Evolutionary conservation across 2,797 vertebrate species (phyloP), one percentile per base, ranked within the genome.

Genomic region (Triplophysa yarkandensis): DNA sequence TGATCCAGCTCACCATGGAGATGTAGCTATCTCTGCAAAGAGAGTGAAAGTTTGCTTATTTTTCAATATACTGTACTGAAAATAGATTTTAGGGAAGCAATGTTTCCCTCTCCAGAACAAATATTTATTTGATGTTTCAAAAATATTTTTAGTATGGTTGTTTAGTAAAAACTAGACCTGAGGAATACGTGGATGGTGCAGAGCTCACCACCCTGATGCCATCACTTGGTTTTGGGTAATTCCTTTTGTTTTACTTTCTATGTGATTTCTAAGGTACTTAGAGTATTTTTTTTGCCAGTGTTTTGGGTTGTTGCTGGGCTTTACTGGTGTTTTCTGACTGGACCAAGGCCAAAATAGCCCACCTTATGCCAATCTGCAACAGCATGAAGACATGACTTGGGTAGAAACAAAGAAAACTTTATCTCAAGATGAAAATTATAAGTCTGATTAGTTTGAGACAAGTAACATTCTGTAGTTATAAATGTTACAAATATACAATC

Each of bases 1-100:
- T 90, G 83, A 92, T 90, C 94, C 94, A 95, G 25, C 83, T 91
- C 81, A 93, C 93, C 91, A 94, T 91, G 71, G 91, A 92, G 83
- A 95, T 90, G 84, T 94, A 95, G 81, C 88, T 90, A 57, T 93
- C 92, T 85, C 94, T 94, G 84, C 11, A 78, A 23, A 72, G 6
- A 77, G 17, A 58, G 7, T 71, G 10, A 50, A 11, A 70, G 66
- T 52, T 5, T 43, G 5, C 13, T n/a, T n/a, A 41, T 41, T 34
- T 34, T 9, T 34, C 32, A 34, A n/a, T n/a, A n/a, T n/a, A n/a
- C 8, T 34, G 32, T 1, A 34, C 10, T 3, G 32, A 34, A 34
- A 34, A n/a, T n/a, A n/a, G n/a, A n/a, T n/a, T n/a, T n/a, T n/a
- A 34, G 32, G 32, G 9, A 34, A 34, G 3, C 32, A 8, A 34